These are phyloP conservation scores for Epiblema foenella DNA, from an alignment of 2,888 invertebrate species.

Conservation along the genomic window DNA sequence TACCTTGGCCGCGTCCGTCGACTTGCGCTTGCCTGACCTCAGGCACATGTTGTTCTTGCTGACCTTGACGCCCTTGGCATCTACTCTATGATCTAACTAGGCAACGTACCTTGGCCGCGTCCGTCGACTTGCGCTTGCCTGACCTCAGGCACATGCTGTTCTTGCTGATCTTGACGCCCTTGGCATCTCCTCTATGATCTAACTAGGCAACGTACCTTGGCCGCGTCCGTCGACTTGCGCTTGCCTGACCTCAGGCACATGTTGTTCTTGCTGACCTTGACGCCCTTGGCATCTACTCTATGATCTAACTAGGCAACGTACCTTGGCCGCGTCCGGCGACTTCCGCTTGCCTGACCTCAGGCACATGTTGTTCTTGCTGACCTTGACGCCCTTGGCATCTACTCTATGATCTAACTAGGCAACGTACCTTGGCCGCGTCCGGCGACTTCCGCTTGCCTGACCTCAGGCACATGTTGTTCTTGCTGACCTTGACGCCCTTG, in stretches of 20 bases:
- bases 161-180: neutral
- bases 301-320: neutral
- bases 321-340: neutral
- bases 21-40: too few relatives aligned
- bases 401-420: neutral
- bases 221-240: neutral
- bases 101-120: neutral
- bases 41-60: constrained; percentile 1
- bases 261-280: neutral
- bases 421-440: neutral
- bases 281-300: too few relatives aligned
- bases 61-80: too few relatives aligned
- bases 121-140: too few relatives aligned
- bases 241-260: neutral
- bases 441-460: neutral
- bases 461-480: neutral
- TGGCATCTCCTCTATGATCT: neutral
- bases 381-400: neutral
- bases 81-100: neutral
- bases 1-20: neutral
- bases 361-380: constrained; percentile 6
- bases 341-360: constrained; percentile 2
- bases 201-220: constrained; percentile 1
- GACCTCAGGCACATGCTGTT: neutral
- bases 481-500: neutral